Conservation (phyloP, 2,888 invertebrate species). For the Gerris lacustris region DNA sequence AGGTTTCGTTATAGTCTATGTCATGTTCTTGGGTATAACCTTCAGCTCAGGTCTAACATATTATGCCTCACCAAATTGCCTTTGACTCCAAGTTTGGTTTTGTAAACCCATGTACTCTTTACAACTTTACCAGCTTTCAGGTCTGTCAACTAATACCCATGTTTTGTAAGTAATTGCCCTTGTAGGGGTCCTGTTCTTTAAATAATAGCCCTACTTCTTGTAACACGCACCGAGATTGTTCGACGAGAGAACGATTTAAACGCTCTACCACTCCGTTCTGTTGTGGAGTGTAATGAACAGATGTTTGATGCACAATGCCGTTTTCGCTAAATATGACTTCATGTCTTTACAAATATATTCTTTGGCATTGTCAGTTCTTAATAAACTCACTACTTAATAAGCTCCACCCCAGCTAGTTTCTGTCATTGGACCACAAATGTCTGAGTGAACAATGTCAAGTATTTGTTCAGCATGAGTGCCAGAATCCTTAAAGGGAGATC, state of each 20-base stretch:
- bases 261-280: neutral
- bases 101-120: no score
- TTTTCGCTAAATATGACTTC: neutral
- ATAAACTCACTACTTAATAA: neutral
- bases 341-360: neutral
- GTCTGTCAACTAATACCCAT: no score
- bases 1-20: no score
- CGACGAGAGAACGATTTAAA: neutral
- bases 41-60: no score
- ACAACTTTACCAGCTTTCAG: no score
- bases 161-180: no score
- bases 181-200: no score
- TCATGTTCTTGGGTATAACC: no score
- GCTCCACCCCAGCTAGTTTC: neutral
- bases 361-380: neutral
- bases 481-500: neutral
- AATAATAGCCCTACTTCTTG: no score
- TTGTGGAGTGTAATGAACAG: neutral
- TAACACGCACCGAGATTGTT: neutral
- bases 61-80: no score
- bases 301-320: slow-evolving; percentile 15
- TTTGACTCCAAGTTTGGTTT: no score
- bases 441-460: neutral
- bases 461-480: neutral
- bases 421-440: neutral